phyloP scores from a whole-genome alignment of 37 sponge, comb jelly and placozoan genomes.

The Mnemiopsis leidyi region DNA sequence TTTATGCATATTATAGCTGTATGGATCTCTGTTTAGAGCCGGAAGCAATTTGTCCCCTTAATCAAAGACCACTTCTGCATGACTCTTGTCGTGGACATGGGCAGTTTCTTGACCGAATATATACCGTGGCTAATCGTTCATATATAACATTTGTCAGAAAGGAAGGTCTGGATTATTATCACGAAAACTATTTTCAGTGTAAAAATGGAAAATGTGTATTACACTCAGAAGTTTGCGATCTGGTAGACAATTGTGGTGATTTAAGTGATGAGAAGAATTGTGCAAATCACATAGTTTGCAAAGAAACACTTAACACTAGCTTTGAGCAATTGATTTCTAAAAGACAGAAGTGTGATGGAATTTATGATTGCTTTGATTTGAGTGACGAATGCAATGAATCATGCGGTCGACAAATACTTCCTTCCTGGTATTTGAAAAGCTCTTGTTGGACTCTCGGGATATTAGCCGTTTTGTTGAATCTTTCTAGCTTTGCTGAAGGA shows the following conservation, averaged over 20 bases:
- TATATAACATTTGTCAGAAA: too few relatives aligned
- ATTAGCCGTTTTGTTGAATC: not conserved
- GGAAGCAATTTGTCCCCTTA: too few relatives aligned
- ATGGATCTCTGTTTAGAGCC: too few relatives aligned
- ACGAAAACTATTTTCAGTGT: too few relatives aligned
- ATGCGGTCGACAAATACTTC: not conserved
- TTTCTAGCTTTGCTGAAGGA: not conserved
- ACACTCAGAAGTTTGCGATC: slow-evolving; percentile 6
- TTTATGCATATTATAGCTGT: too few relatives aligned
- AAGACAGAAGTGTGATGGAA: not conserved
- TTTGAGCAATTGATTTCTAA: not conserved
- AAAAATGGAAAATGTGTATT: not conserved
- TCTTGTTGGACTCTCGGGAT: not conserved
- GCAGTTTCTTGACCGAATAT: too few relatives aligned
- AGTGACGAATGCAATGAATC: not conserved
- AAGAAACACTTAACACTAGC: not conserved
- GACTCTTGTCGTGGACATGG: too few relatives aligned
- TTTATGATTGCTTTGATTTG: not conserved
- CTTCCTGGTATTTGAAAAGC: not conserved
- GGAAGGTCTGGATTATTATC: too few relatives aligned
- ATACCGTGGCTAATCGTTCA: too few relatives aligned
- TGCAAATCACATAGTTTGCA: not conserved
- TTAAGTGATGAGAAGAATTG: not conserved
- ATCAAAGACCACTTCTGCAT: too few relatives aligned
- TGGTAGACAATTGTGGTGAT: slow-evolving; percentile 11